Base-by-base conservation (phyloP, 2,888 invertebrate species). In the Ctena decussata region DNA sequence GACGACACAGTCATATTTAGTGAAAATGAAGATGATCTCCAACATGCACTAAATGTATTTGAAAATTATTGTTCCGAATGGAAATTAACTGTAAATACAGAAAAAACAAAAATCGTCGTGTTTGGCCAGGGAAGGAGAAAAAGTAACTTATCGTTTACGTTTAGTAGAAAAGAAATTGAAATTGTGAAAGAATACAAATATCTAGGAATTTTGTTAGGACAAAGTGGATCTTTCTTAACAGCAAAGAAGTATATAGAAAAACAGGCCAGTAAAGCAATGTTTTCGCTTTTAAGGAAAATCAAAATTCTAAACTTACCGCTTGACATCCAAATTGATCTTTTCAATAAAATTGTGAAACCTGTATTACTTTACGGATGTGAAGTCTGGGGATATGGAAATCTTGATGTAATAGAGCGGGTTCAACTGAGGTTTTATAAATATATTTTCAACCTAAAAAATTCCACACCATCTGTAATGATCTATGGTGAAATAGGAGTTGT, bases 1-100 rank as follows among this genome's bases (percentile, higher is more conserved):
- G 80, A 84, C 37, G 84, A 84, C 53, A 77, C 84, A 8, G 73
- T 84, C 11, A 80, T 84, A 21, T 46, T 84, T 60, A 57, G 80
- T 0, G 57, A 73, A 24, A 60, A 37, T 24, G 72, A 70, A 27
- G 39, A 6, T 11, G 77, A 77, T 32, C 44, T 85, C 8, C 77
- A 81, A 60, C 21, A 73, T 27, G 35, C 69, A 49, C 37, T 81
- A 24, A 74, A 80, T 41, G 6, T 30, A 35, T 73, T 81, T 39
- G 6, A 73, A 27, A 57, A 77, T 8, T 81, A 81, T 35, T 85
- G 85, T 70, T 24, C 24, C 18, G 18, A 69, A 18, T 75, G 78
- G 81, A 69, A 85, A 46, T 35, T 85, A 37, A 57, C 46, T 5
- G 60, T 86, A 18, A 86, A 84, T 71, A 24, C 49, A 3, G 44